These are phyloP conservation scores for Melinaea marsaeus DNA, from an alignment of 2,888 invertebrate species.

Conservation along the genomic window DNA sequence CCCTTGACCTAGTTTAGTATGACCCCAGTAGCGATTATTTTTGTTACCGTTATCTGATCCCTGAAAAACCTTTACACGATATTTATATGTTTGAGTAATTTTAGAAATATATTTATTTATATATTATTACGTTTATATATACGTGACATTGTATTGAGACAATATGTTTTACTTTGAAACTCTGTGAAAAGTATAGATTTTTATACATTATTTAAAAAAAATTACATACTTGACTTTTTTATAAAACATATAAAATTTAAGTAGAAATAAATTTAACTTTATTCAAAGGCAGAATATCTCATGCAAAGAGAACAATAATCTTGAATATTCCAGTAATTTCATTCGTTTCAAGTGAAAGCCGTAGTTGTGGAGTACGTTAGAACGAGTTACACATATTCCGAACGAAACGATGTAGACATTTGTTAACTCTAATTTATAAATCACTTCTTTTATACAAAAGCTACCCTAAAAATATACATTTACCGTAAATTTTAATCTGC, in stretches of 20 bases:
- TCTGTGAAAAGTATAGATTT: no score
- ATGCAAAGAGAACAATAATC: neutral
- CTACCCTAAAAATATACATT: no score
- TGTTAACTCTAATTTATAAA: neutral
- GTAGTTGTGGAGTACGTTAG: neutral
- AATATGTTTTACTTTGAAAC: no score
- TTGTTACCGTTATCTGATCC: conserved; percentile 3
- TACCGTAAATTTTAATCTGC: no score
- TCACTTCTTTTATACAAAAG: no score
- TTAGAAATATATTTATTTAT: neutral
- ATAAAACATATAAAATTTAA: no score
- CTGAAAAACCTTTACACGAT: conserved; percentile 1
- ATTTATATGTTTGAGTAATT: neutral
- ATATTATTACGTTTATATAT: neutral
- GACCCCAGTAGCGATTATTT: conserved; percentile 8
- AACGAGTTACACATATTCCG: neutral
- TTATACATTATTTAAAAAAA: no score
- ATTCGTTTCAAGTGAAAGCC: neutral
- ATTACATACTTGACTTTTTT: no score
- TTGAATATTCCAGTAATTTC: neutral
- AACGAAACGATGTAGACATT: neutral
- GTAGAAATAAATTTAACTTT: neutral
- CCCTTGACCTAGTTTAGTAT: conserved; percentile 35
- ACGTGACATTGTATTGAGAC: neutral
- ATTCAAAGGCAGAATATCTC: neutral